Percentiles rank a stretch among this genome's conserved stretches.
Evolutionary conservation across 2,888 invertebrate species (phyloP).

Genomic region (Strigamia crassipes): DNA sequence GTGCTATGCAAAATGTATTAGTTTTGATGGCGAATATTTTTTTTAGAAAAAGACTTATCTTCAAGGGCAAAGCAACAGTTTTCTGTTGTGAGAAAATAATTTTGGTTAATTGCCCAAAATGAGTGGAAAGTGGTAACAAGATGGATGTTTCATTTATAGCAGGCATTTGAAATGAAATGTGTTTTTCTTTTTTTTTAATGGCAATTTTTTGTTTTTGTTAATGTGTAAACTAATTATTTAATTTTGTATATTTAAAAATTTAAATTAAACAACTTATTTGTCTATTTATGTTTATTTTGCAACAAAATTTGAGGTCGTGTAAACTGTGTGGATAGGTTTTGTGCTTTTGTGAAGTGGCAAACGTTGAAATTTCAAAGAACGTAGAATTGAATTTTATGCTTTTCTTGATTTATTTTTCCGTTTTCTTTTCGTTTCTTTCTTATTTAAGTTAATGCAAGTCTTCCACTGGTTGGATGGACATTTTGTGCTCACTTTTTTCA

Average conservation of each 20-base stretch:
- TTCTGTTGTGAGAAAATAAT: not conserved
- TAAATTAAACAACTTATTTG: constrained; percentile 20
- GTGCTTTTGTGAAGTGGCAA: not conserved
- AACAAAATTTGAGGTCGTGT: constrained; percentile 2
- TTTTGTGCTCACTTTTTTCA: constrained; percentile 23
- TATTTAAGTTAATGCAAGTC: not conserved
- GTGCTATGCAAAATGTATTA: constrained; percentile 7
- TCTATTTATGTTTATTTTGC: constrained; percentile 23
- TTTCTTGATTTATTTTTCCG: not conserved
- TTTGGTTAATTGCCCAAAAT: constrained; percentile 1
- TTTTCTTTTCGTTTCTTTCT: not conserved
- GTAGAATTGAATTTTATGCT: constrained; percentile 4
- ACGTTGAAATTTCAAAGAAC: not conserved
- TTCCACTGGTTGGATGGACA: constrained; percentile 19
- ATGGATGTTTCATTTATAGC: not conserved
- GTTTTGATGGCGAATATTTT: constrained; percentile 28
- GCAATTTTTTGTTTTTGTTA: not conserved
- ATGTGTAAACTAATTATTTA: not conserved
- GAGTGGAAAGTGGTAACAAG: constrained; percentile 5
- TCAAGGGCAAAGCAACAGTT: not conserved
- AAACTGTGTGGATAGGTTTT: constrained; percentile 18
- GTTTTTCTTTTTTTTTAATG: not conserved
- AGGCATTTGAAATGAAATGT: not conserved
- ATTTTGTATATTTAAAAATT: constrained; percentile 26
- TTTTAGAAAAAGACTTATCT: not conserved